phyloP scores from a whole-genome alignment of 2,797 vertebrate genomes.

The Helostoma temminkii region DNA sequence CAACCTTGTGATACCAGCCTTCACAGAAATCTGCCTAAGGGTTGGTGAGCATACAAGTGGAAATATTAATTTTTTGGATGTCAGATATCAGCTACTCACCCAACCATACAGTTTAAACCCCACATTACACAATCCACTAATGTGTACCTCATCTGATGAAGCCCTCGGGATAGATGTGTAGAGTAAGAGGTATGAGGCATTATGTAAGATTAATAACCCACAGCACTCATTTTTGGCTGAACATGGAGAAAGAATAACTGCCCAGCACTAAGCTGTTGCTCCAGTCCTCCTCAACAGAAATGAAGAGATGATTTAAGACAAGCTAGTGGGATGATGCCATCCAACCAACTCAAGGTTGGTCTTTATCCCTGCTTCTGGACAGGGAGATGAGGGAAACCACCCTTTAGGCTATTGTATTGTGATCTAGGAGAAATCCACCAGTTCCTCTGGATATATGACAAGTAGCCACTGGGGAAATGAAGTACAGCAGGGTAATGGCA shows the following conservation, averaged over 20 bases:
- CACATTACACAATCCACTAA: slow-evolving; percentile 35
- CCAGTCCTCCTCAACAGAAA: slow-evolving; percentile 36
- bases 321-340: slow-evolving; percentile 40
- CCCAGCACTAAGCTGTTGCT: slow-evolving; percentile 11
- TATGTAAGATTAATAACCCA: slow-evolving; percentile 66
- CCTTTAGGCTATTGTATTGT: slow-evolving; percentile 49
- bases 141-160: slow-evolving; percentile 26
- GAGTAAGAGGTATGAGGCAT: slow-evolving; percentile 30
- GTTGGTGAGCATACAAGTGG: slow-evolving; percentile 12
- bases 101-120: slow-evolving; percentile 40
- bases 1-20: slow-evolving; percentile 30
- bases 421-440: slow-evolving; percentile 28
- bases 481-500: slow-evolving; percentile 51
- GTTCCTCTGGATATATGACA: slow-evolving; percentile 53
- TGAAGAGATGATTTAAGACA: slow-evolving; percentile 25
- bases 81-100: slow-evolving; percentile 23
- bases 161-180: slow-evolving; percentile 38
- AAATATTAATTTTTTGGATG: slow-evolving; percentile 44
- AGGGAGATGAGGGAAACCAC: slow-evolving; percentile 43
- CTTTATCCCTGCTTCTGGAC: slow-evolving; percentile 49
- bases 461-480: slow-evolving; percentile 44
- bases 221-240: slow-evolving; percentile 27
- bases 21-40: slow-evolving; percentile 42
- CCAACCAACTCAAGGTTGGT: slow-evolving; percentile 32
- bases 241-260: slow-evolving; percentile 13